Percentiles rank a stretch among this genome's conserved stretches.
Evolutionary conservation across 2,113 vertebrate species (phyloP).

Genomic region (Rhinopomastus cyanomelas): DNA sequence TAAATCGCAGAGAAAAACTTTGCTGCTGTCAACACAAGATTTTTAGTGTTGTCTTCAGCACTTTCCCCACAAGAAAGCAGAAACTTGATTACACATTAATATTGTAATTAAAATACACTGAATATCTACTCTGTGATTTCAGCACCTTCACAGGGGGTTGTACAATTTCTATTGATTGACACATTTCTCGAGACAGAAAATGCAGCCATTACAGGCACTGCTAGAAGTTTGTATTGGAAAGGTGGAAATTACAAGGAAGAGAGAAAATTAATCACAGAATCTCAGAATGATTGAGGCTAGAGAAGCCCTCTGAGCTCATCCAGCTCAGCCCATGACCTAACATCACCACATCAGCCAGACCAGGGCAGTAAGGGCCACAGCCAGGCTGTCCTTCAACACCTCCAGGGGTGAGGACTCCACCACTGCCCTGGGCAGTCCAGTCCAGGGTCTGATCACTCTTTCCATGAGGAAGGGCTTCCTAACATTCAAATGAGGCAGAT

Average conservation of each 20-base stretch:
- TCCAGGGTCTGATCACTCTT: no score
- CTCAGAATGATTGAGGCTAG: no score
- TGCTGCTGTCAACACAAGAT: rapidly evolving
- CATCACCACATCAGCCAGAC: no score
- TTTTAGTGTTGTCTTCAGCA: rapidly evolving
- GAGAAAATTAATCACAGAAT: no score
- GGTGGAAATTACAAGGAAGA: background rate
- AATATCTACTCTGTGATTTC: background rate
- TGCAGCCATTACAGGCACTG: background rate
- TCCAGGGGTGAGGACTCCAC: no score
- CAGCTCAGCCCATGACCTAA: no score
- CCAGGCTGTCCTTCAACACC: no score
- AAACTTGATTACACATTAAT: background rate
- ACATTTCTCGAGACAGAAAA: background rate
- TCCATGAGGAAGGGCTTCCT: no score
- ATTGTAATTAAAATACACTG: background rate
- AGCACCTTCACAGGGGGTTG: background rate
- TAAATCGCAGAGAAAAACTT: background rate
- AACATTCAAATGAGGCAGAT: background rate
- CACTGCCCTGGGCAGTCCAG: no score
- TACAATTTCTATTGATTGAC: background rate
- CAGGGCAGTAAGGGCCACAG: no score
- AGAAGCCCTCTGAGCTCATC: no score
- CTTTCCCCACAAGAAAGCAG: background rate
- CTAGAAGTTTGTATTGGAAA: background rate